A percentile compares a stretch with the other conserved stretches of the same genome.
Conservation (phyloP, 2,888 invertebrate species). For the Anorthoa munda region DNA sequence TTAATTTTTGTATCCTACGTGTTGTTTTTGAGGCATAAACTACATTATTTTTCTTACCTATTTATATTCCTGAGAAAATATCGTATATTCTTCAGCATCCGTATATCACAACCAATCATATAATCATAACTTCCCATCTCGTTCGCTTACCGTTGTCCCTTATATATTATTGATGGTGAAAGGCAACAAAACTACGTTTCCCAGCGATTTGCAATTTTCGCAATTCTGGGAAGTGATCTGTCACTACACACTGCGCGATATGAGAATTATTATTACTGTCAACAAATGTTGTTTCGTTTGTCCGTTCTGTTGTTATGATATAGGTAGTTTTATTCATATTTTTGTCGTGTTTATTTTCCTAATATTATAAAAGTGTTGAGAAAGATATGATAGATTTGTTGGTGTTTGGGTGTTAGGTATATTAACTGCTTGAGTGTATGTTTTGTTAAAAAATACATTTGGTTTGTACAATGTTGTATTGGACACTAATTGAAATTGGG, state of each 20-base stretch:
- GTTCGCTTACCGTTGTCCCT: constrained; percentile 4
- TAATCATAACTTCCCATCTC: constrained; percentile 30
- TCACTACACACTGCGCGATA: neutral
- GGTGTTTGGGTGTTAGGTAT: too few species aligned
- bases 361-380: too few species aligned
- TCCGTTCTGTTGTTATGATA: neutral
- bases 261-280: constrained; percentile 1
- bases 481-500: too few species aligned
- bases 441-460: too few species aligned
- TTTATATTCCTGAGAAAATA: neutral
- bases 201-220: neutral
- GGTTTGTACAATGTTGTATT: too few species aligned
- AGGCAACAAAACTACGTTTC: neutral
- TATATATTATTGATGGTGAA: constrained; percentile 27
- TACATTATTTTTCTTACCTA: too few species aligned
- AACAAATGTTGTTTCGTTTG: neutral
- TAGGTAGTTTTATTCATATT: neutral
- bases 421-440: too few species aligned
- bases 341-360: too few species aligned
- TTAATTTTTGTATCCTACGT: neutral
- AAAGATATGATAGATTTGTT: too few species aligned
- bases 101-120: too few species aligned
- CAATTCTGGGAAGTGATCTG: constrained; percentile 1
- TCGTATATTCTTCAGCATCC: too few species aligned
- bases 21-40: too few species aligned